Percentiles rank a stretch among this genome's conserved stretches.
Evolutionary conservation across 2,888 invertebrate genomes (phyloP).

Genomic region (Acleris holmiana): DNA sequence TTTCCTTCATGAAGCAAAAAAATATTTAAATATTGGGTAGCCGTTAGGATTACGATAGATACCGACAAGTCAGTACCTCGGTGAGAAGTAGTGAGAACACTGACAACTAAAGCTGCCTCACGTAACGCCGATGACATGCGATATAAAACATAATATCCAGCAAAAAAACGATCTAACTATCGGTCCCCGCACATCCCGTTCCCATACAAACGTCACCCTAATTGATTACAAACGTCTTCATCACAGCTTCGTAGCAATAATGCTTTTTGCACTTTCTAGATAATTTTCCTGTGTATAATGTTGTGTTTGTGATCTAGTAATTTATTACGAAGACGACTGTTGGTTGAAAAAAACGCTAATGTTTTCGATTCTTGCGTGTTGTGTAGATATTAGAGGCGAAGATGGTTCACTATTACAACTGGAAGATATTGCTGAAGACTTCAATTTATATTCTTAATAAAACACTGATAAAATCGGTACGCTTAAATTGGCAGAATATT

Average conservation of each 20-base stretch:
- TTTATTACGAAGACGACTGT: constrained; percentile 46
- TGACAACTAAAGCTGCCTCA: neutral
- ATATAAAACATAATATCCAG: neutral
- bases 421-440: neutral
- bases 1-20: too few species aligned
- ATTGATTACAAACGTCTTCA: constrained; percentile 38
- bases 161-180: constrained; percentile 29
- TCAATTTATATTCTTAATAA: neutral
- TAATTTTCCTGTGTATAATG: constrained; percentile 41
- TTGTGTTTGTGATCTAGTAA: constrained; percentile 45
- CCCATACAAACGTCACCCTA: constrained; percentile 25
- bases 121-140: neutral
- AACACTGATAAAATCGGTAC: too few species aligned
- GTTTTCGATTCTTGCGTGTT: constrained; percentile 31
- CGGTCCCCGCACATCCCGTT: constrained; percentile 14
- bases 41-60: too few species aligned
- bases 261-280: constrained; percentile 40
- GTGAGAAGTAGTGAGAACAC: neutral
- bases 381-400: constrained; percentile 4
- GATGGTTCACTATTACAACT: constrained; percentile 37
- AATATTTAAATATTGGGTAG: too few species aligned
- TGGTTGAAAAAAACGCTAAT: constrained; percentile 35
- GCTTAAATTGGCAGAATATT: too few species aligned
- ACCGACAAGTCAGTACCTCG: neutral
- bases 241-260: constrained; percentile 32